phyloP scores from a whole-genome alignment of 2,113 vertebrate species.

The Heteronetta atricapilla region DNA sequence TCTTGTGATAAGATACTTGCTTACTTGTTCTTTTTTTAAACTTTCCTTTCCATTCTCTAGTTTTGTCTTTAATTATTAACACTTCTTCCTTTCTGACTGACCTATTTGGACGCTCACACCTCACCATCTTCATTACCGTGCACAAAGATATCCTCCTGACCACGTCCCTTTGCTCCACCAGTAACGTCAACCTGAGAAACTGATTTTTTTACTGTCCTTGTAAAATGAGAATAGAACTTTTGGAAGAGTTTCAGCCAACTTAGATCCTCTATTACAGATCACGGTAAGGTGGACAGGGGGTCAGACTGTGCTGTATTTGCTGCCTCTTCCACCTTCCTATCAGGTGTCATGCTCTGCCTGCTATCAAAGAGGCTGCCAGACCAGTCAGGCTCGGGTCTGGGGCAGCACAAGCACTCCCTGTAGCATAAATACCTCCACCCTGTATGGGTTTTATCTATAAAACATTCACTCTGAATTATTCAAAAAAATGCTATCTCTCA shows the following conservation, averaged over 20 bases:
- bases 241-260: neutral
- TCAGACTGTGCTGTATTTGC: neutral
- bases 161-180: neutral
- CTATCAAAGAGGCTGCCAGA: neutral
- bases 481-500: neutral
- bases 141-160: neutral
- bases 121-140: neutral
- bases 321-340: constrained; percentile 4
- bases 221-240: neutral
- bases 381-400: neutral
- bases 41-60: constrained; percentile 56
- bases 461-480: neutral
- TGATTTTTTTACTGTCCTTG: neutral
- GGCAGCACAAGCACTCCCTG: neutral
- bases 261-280: neutral
- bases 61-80: constrained; percentile 64
- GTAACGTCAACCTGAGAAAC: neutral
- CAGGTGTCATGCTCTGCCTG: neutral
- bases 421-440: neutral
- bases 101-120: constrained; percentile 39
- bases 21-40: constrained; percentile 57
- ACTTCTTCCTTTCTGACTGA: constrained; percentile 60
- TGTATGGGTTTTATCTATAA: neutral
- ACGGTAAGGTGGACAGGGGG: neutral
- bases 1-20: neutral